These are phyloP conservation scores for Pteronotus mesoamericanus DNA, from an alignment of 2,797 vertebrate species.

Conservation along the genomic window DNA sequence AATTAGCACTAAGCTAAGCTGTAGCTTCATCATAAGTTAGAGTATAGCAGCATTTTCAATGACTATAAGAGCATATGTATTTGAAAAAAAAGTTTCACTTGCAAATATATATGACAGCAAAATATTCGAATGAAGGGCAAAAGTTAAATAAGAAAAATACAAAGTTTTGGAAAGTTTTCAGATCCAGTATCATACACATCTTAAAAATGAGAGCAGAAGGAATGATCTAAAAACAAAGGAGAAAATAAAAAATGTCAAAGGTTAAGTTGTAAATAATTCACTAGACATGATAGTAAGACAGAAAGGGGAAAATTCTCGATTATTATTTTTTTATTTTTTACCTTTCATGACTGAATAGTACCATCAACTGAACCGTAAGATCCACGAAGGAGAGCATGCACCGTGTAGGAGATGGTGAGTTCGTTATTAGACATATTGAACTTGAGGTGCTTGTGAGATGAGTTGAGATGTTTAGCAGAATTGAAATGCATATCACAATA, in stretches of 20 bases:
- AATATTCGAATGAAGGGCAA: background rate
- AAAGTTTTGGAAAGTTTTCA: background rate
- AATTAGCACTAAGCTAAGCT: background rate
- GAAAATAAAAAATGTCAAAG: background rate
- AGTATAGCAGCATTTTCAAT: background rate
- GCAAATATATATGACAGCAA: background rate
- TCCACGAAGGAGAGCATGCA: background rate
- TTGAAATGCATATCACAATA: background rate
- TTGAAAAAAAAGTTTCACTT: background rate
- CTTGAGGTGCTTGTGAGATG: background rate
- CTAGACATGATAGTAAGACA: background rate
- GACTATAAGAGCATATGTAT: background rate
- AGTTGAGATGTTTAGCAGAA: background rate
- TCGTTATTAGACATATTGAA: background rate
- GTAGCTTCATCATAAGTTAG: background rate
- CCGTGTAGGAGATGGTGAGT: background rate
- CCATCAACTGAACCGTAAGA: background rate
- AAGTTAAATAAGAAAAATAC: background rate
- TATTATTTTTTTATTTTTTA: background rate
- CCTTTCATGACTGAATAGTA: background rate
- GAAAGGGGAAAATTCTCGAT: background rate
- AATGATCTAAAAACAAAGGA: background rate
- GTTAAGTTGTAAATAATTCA: background rate
- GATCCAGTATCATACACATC: background rate
- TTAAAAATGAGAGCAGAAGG: background rate